These are phyloP conservation scores for Daubentonia madagascariensis DNA, from an alignment of 2,113 vertebrate species.

Conservation along the genomic window DNA sequence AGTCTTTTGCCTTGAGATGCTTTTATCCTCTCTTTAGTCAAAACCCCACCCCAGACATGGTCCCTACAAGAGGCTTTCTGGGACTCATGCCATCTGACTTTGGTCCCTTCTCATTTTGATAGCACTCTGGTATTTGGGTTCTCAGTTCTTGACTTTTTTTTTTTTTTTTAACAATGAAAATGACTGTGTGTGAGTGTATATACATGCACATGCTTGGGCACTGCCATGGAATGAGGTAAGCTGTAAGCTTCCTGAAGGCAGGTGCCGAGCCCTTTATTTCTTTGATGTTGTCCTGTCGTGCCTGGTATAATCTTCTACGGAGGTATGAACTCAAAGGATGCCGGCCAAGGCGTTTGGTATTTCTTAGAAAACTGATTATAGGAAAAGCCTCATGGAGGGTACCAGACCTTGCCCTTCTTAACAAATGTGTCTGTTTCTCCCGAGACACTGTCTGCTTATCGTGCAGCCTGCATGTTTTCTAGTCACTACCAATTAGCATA, in stretches of 20 bases:
- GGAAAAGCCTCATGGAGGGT: background rate
- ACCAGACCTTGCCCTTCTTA: slow-evolving; percentile 2
- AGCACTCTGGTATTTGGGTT: background rate
- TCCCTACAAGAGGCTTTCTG: background rate
- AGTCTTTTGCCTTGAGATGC: background rate
- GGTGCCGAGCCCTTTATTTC: background rate
- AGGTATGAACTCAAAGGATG: background rate
- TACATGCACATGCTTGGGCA: fast-evolving
- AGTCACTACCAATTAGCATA: slow-evolving; percentile 51
- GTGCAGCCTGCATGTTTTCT: slow-evolving; percentile 40
- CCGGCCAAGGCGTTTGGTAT: background rate
- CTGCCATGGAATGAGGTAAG: background rate
- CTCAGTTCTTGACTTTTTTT: background rate
- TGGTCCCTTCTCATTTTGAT: background rate
- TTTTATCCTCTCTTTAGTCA: background rate
- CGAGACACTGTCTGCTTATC: background rate
- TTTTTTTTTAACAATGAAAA: background rate
- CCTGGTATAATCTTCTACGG: background rate
- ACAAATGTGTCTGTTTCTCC: slow-evolving; percentile 24
- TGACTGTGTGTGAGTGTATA: fast-evolving
- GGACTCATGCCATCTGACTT: background rate
- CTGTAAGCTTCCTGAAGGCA: background rate
- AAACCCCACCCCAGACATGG: background rate
- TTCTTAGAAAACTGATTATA: slow-evolving; percentile 22
- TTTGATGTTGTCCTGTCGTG: background rate